Base-by-base conservation (phyloP, 1,140 invertebrate genomes). In the Halyomorpha halys region DNA sequence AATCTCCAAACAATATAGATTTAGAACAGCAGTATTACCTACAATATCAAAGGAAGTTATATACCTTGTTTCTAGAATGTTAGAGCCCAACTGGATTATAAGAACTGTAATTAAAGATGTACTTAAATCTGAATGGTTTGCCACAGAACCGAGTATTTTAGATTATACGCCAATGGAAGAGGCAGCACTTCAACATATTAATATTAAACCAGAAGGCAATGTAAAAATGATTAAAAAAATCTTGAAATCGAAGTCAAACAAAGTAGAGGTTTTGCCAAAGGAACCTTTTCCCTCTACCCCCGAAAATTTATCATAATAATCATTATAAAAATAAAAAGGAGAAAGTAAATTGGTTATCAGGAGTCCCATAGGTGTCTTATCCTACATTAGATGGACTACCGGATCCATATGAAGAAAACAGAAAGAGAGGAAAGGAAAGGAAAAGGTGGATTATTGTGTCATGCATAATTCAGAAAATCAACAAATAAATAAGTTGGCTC, bases 11-110 rank as follows among this genome's bases (percentile, higher is more conserved):
- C 23, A 49, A 16, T 66, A 25, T 51, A 60, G 44, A 15, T 66
- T 63, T 19, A 56, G 61, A 21, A 45, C 39, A 45, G 47, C 15
- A 19, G 56, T 66, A 16, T 14, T 44, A 16, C 27, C 47, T 3
- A 65, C 16, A 74, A 82, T 44, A 75, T 78, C 68, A 76, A 81
- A 39, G 75, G 79, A 47, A 84, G 87, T 78, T 80, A 84, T 83
- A 72, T 75, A 75, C 62, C 71, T 81, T 59, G 75, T 81, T 15
- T 72, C 68, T 18, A 71, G 76, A 68, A 74, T 89, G 30, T 74
- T 91, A 68, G 86, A 90, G 66, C 86, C 87, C 0, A 82, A 87
- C 0, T 72, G 73, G 45, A 51, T 34, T 14, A 47, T 39, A 18
- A 44, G 61, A 45, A 18, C 51, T 18, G 34, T 9, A 16, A 34